phyloP scores from a whole-genome alignment of 2,797 vertebrate species.

The Kryptopterus vitreolus region DNA sequence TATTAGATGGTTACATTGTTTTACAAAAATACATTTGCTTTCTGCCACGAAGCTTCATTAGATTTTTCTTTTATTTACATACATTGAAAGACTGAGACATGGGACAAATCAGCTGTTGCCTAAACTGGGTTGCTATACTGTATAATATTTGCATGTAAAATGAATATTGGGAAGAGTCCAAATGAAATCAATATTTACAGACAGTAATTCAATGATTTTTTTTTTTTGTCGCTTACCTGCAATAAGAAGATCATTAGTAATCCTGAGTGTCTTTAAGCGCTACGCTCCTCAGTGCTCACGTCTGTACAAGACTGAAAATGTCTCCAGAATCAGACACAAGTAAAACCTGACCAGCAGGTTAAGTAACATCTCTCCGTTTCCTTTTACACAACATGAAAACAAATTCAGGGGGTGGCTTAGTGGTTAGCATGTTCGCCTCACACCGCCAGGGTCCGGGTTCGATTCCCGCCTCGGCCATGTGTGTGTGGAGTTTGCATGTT shows the following conservation, averaged over 20 bases:
- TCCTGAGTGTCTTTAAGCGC: slow-evolving; percentile 29
- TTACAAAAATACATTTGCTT: not conserved
- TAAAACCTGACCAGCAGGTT: slow-evolving; percentile 49
- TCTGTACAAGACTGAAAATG: slow-evolving; percentile 34
- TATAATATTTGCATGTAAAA: not conserved
- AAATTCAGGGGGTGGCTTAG: too few species aligned
- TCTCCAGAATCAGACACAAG: not conserved
- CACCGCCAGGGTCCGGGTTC: too few species aligned
- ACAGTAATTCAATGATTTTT: not conserved
- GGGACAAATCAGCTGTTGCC: not conserved
- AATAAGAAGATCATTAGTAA: slow-evolving; percentile 67
- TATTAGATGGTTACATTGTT: not conserved
- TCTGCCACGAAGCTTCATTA: not conserved
- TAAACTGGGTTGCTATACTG: not conserved
- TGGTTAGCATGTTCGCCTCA: too few species aligned
- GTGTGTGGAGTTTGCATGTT: too few species aligned
- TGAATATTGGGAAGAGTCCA: not conserved
- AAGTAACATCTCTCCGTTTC: slow-evolving; percentile 13
- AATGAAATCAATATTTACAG: not conserved
- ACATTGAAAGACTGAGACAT: not conserved
- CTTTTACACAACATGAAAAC: not conserved
- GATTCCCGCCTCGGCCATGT: too few species aligned
- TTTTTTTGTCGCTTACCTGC: slow-evolving; percentile 63
- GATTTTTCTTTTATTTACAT: not conserved
- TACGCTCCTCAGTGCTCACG: slow-evolving; percentile 14